These are phyloP conservation scores for Synergus gifuensis DNA, from an alignment of 2,888 invertebrate genomes.

Conservation along the genomic window DNA sequence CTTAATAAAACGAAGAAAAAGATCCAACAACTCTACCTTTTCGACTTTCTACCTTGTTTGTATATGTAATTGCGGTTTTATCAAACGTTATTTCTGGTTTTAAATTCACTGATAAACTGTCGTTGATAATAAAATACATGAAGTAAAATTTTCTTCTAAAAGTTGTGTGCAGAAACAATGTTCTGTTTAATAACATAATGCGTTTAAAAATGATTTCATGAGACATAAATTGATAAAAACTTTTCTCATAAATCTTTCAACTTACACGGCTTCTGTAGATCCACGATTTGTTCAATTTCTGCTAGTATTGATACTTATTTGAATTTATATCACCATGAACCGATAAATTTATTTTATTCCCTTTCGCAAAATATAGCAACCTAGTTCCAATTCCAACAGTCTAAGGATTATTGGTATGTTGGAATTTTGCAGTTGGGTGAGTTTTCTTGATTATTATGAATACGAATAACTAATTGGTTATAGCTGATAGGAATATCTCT, in stretches of 20 bases:
- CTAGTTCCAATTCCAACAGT: constrained; percentile 12
- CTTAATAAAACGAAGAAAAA: not conserved
- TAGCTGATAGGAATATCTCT: constrained; percentile 15
- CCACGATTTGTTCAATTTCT: not conserved
- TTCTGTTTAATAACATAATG: not conserved
- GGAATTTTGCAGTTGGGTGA: not conserved
- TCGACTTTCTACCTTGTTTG: constrained; percentile 9
- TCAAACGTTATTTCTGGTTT: constrained; percentile 4
- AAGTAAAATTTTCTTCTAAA: not conserved
- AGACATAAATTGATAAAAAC: no score
- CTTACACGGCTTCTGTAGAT: not conserved
- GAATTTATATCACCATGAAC: not conserved
- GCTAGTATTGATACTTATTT: not conserved
- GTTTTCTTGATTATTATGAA: constrained; percentile 5
- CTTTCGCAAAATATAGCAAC: not conserved
- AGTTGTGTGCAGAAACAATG: not conserved
- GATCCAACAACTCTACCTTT: constrained; percentile 11
- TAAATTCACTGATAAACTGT: not conserved
- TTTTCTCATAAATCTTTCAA: no score
- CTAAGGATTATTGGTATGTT: not conserved
- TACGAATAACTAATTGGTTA: not conserved
- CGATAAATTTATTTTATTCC: not conserved
- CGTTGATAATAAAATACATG: not conserved
- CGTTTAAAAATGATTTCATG: no score
- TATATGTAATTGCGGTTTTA: not conserved